Evolutionary conservation across 2,113 vertebrate species (phyloP).

Genomic region (Catharus fuscescens): DNA sequence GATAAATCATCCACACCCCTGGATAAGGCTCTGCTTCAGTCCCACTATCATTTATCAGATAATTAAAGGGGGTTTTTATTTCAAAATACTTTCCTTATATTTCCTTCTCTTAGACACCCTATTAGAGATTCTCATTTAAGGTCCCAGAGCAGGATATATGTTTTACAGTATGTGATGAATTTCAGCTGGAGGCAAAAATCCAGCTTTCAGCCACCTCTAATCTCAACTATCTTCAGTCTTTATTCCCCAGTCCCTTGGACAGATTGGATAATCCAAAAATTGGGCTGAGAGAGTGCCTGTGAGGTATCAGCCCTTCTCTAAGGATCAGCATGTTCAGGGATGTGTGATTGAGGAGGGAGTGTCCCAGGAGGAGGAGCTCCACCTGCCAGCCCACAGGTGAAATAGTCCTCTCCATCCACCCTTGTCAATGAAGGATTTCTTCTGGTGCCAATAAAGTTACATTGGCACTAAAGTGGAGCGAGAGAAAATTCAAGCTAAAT

Average conservation of each 20-base stretch:
- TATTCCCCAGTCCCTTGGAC: fast-evolving
- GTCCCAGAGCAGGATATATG: neutral
- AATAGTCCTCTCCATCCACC: neutral
- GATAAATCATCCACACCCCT: neutral
- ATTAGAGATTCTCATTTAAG: neutral
- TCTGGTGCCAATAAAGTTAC: neutral
- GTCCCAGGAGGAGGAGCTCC: neutral
- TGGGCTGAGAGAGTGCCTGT: neutral
- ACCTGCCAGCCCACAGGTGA: neutral
- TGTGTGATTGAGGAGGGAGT: neutral
- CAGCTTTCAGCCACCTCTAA: neutral
- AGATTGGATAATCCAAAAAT: neutral
- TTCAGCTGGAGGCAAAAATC: neutral
- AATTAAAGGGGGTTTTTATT: neutral
- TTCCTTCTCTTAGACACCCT: neutral
- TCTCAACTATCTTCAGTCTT: neutral
- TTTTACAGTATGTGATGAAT: neutral
- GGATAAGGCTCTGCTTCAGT: neutral
- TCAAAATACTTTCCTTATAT: neutral
- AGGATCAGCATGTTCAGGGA: neutral
- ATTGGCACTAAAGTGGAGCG: fast-evolving
- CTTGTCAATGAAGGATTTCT: neutral
- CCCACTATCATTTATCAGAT: neutral
- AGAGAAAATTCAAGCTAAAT: neutral
- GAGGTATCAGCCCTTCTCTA: neutral